A percentile compares a stretch with the other conserved stretches of the same genome.
These are phyloP conservation scores for Mythimna pallens DNA, from an alignment of 2,888 invertebrate genomes.

Conservation along the genomic window DNA sequence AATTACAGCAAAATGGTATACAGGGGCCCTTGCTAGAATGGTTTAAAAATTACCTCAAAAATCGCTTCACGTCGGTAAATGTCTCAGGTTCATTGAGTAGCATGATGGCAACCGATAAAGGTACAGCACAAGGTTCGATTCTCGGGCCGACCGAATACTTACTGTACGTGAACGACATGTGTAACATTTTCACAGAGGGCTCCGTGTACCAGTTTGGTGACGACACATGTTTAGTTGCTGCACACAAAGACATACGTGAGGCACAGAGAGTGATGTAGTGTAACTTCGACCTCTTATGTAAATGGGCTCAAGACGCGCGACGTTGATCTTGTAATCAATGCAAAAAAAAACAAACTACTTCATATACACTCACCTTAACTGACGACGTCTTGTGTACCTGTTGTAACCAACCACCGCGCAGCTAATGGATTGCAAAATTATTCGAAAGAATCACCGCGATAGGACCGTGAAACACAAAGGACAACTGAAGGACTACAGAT, in stretches of 20 bases:
- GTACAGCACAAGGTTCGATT: no score
- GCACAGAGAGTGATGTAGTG: constrained; percentile 11
- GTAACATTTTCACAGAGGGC: not conserved
- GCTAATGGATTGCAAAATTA: no score
- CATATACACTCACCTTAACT: constrained; percentile 3
- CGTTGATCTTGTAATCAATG: constrained; percentile 7
- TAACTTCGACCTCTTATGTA: constrained; percentile 15
- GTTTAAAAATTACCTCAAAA: not conserved
- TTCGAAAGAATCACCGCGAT: no score
- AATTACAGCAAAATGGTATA: no score
- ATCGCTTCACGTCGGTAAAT: not conserved
- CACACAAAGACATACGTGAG: constrained; percentile 1
- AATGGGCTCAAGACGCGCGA: constrained; percentile 20
- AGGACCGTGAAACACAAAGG: no score
- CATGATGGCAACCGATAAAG: not conserved
- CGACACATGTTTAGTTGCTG: not conserved
- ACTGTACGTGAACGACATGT: not conserved
- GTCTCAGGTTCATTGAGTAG: not conserved
- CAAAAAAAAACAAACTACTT: constrained; percentile 12
- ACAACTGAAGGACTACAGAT: no score
- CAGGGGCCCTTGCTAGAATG: no score
- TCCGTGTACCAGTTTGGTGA: not conserved
- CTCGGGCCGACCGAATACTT: no score
- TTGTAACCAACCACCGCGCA: no score
- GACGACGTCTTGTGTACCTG: not conserved